Percentiles rank a stretch among this genome's conserved stretches.
phyloP scores from a whole-genome alignment of 2,113 vertebrate genomes.

The Eubucco bourcierii region DNA sequence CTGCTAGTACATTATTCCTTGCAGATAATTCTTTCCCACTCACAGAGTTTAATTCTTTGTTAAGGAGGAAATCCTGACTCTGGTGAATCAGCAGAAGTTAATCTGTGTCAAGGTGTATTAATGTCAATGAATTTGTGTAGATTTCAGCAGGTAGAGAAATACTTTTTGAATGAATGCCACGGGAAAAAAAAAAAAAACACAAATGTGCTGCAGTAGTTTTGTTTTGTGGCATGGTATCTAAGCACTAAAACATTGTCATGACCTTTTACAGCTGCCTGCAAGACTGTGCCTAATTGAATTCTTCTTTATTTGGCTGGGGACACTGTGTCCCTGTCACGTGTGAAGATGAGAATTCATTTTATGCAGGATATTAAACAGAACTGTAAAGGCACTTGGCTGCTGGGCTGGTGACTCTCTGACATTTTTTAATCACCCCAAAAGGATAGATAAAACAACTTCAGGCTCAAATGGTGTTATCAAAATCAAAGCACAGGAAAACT shows the following conservation, averaged over 20 bases:
- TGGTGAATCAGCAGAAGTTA: constrained; percentile 4
- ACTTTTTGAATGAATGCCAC: neutral
- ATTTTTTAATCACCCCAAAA: neutral
- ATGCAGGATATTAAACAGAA: neutral
- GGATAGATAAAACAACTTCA: neutral
- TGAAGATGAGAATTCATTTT: neutral
- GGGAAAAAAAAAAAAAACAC: neutral
- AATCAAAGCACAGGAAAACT: neutral
- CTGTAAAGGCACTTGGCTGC: neutral
- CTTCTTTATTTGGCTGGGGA: neutral
- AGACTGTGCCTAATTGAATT: neutral
- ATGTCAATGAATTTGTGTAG: neutral
- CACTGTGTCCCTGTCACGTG: neutral
- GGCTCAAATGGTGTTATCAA: neutral
- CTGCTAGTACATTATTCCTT: neutral
- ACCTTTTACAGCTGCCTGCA: neutral
- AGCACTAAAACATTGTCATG: neutral
- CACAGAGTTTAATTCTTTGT: neutral
- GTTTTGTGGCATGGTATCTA: neutral
- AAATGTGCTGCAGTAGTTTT: neutral
- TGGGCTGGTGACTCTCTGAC: neutral
- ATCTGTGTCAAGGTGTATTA: neutral
- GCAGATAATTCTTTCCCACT: neutral
- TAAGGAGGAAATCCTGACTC: neutral
- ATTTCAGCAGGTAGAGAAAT: neutral